Conservation (phyloP, 1,140 invertebrate species). For the Leptinotarsa defecta region DNA sequence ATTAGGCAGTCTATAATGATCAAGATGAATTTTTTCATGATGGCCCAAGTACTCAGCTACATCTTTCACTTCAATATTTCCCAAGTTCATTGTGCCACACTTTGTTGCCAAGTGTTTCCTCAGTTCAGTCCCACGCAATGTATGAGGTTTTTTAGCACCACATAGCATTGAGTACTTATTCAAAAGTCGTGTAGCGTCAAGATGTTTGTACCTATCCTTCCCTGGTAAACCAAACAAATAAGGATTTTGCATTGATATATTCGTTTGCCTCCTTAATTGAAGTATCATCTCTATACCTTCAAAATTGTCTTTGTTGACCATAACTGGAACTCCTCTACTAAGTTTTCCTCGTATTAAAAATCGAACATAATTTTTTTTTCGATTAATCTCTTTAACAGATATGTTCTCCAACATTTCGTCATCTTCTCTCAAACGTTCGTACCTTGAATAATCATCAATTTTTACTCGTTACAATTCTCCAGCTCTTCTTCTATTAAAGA, state of each 20-base stretch:
- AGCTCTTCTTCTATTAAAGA: constrained; percentile 10
- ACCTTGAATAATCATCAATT: constrained; percentile 2
- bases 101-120: neutral
- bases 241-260: neutral
- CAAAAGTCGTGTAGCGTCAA: neutral
- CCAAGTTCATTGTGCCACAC: neutral
- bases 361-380: neutral
- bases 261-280: neutral
- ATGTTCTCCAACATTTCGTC: neutral
- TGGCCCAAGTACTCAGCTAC: constrained; percentile 13
- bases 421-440: neutral
- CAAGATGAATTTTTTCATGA: constrained; percentile 2
- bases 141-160: constrained; percentile 10
- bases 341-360: neutral
- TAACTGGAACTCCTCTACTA: neutral
- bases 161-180: neutral
- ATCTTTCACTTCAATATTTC: neutral
- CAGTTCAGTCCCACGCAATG: neutral
- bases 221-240: constrained; percentile 9
- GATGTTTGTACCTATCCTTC: neutral
- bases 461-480: constrained; percentile 15
- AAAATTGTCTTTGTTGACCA: neutral
- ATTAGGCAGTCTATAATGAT: constrained; percentile 16
- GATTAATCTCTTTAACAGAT: neutral
- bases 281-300: neutral